Conservation (phyloP, 2,888 invertebrate species). For the Resseliella maxima region DNA sequence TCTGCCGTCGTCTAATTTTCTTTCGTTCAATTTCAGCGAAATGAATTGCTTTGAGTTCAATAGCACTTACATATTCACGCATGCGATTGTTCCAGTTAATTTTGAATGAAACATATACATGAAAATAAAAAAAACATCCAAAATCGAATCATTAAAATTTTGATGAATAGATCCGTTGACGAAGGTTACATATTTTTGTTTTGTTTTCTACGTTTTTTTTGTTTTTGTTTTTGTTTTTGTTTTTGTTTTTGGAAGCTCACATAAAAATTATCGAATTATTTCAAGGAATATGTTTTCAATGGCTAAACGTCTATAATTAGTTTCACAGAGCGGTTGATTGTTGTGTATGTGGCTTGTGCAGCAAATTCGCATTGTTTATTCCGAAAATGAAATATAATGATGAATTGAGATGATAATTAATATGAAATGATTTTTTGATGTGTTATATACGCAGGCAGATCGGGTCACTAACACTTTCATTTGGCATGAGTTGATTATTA, state of each 20-base stretch:
- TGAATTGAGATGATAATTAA: not conserved
- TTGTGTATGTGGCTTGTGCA: not conserved
- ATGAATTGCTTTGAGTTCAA: not conserved
- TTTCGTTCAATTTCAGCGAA: not conserved
- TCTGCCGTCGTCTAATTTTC: not conserved
- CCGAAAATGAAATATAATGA: not conserved
- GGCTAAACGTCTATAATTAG: not conserved
- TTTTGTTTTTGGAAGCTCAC: not conserved
- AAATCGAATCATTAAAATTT: not conserved
- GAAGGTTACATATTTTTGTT: not conserved
- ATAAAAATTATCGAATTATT: not conserved
- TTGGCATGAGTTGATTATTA: not conserved
- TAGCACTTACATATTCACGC: constrained; percentile 44
- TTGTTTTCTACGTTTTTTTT: not conserved
- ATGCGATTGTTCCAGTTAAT: constrained; percentile 16
- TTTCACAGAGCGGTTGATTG: not conserved
- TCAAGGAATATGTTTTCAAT: not conserved
- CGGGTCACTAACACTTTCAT: constrained; percentile 11
- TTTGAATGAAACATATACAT: not conserved
- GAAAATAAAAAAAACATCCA: not conserved
- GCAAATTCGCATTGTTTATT: not conserved
- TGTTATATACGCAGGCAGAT: not conserved
- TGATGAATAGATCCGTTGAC: constrained; percentile 18
- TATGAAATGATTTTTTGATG: not conserved
- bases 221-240: not conserved